A percentile compares a stretch with the other conserved stretches of the same genome.
Evolutionary conservation across 2,888 invertebrate species (phyloP).

Genomic region (Folsomia candida): DNA sequence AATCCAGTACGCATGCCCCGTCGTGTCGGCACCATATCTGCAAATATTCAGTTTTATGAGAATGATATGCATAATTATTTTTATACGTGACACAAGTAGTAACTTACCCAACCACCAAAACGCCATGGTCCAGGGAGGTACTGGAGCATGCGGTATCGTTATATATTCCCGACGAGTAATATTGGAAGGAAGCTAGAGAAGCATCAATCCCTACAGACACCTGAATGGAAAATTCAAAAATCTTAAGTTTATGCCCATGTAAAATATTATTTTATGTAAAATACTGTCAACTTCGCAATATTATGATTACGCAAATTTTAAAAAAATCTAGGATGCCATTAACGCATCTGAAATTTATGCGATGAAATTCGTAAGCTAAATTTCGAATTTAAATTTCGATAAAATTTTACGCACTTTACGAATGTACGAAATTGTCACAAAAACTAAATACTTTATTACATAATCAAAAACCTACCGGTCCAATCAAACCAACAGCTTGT

Average conservation of each 20-base stretch:
- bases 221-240: too few species aligned
- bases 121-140: conserved; percentile 57
- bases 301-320: neutral
- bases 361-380: too few species aligned
- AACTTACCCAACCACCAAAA: conserved; percentile 55
- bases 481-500: conserved; percentile 55
- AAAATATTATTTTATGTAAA: conserved; percentile 5
- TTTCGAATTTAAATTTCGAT: too few species aligned
- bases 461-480: conserved; percentile 52
- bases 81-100: neutral
- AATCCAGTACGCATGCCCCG: conserved; percentile 56
- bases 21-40: conserved; percentile 58
- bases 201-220: conserved; percentile 66
- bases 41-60: conserved; percentile 65
- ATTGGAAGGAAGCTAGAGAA: conserved; percentile 77
- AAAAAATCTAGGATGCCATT: conserved; percentile 2
- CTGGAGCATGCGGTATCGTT: conserved; percentile 72
- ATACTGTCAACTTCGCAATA: too few species aligned
- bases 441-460: too few species aligned
- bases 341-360: too few species aligned
- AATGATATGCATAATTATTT: neutral
- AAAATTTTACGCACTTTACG: too few species aligned
- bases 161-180: conserved; percentile 70
- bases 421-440: too few species aligned
- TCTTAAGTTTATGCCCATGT: too few species aligned